Evolutionary conservation across 2,113 vertebrate species (phyloP).

Genomic region (Dryoscopus gambensis): DNA sequence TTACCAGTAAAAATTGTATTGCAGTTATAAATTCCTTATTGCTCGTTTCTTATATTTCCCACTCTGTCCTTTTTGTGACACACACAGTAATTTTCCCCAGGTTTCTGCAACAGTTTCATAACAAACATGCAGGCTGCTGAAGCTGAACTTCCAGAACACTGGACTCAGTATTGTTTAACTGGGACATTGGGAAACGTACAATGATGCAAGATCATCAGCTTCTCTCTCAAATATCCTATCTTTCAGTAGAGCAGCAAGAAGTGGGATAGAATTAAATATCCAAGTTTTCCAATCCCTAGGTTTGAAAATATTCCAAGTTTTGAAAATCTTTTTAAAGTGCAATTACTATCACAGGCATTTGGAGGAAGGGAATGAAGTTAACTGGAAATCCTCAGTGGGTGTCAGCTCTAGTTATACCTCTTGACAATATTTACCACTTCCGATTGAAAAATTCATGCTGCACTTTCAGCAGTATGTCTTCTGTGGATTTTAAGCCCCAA

Average conservation of each 20-base stretch:
- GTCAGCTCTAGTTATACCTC: background rate
- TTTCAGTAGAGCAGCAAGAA: background rate
- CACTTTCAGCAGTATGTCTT: background rate
- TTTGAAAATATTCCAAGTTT: background rate
- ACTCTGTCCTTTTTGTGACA: background rate
- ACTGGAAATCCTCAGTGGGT: background rate
- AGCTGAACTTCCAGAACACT: background rate
- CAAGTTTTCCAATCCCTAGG: background rate
- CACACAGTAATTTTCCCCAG: background rate
- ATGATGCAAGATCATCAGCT: background rate
- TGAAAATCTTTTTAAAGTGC: background rate
- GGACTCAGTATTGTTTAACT: background rate
- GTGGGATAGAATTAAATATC: background rate
- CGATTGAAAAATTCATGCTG: background rate
- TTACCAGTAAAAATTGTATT: background rate
- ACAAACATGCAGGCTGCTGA: background rate
- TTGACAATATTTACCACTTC: background rate
- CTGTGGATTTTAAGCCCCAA: background rate
- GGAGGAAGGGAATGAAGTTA: background rate
- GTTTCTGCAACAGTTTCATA: background rate
- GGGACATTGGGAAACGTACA: background rate
- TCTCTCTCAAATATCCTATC: background rate
- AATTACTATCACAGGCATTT: background rate
- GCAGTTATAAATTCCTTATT: background rate
- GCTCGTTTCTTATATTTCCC: background rate